These are phyloP conservation scores for Diadumene lineata DNA, from an alignment of 92 coral and sea anemone species.

Conservation along the genomic window DNA sequence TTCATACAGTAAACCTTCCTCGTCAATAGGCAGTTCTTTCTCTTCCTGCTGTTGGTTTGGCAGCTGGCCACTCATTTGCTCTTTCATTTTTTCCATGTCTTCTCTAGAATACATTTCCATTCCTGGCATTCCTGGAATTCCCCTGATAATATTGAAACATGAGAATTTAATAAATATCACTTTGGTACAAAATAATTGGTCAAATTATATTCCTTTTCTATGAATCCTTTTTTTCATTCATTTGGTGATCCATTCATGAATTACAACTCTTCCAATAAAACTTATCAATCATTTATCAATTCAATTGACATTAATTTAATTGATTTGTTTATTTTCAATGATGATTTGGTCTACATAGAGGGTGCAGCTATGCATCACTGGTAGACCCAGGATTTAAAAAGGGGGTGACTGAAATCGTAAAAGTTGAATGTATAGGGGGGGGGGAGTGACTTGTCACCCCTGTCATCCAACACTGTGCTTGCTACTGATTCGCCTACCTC, in stretches of 20 bases:
- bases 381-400: too few relatives aligned
- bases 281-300: too few relatives aligned
- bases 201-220: not conserved
- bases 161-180: too few relatives aligned
- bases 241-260: not conserved
- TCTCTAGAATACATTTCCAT: constrained; percentile 99
- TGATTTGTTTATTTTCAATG: too few relatives aligned
- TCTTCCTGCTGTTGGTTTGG: constrained; percentile 1
- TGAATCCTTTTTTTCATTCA: not conserved
- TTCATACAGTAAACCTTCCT: constrained; percentile 44
- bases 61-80: constrained; percentile 51
- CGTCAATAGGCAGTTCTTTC: constrained; percentile 35
- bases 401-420: too few relatives aligned
- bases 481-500: constrained; percentile 65
- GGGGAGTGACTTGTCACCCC: too few relatives aligned
- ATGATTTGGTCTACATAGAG: too few relatives aligned
- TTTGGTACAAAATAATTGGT: too few relatives aligned
- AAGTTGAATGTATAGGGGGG: too few relatives aligned
- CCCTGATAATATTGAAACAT: constrained; percentile 42
- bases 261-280: not conserved
- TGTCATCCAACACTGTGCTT: too few relatives aligned
- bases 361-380: too few relatives aligned
- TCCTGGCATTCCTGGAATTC: constrained; percentile 98
- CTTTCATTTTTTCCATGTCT: constrained; percentile 71
- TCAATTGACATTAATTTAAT: not conserved